Evolutionary conservation across 1,140 invertebrate genomes (phyloP), one percentile per base, ranked within the genome.

Genomic region (Neodiprion lecontei): DNA sequence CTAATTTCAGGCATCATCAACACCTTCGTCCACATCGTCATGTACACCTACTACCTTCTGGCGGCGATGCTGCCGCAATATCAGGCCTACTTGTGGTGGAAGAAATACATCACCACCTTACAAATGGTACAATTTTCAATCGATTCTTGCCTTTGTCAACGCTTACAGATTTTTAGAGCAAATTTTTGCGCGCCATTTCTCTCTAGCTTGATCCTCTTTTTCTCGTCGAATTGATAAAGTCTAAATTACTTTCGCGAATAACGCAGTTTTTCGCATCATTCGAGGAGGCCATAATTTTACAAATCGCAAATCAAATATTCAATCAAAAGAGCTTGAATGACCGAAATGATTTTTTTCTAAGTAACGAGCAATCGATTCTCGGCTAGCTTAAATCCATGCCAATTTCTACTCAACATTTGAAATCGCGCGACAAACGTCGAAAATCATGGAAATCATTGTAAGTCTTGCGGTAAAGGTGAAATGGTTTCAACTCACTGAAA

Each of bases 21-120:
- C 87, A 95, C 93, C 1, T 95, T 96, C 77, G 94, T 96, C 11
- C 95, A 96, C 83, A 94, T 96, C 75, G 91, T 96, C 70, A 96
- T 96, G 94, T 95, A 95, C 84, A 91, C 91, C 7, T 96, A 96
- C 82, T 96, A 95, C 80, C 90, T 95, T 88, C 82, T 95, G 40
- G 91, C 94, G 3, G 94, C 94, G 1, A 89, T 95, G 79, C 91
- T 94, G 74, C 94, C 94, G 9, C 87, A 92, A 76, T 92, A 91
- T 79, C 94, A 95, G 76, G 93, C 91, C 82, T 95, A 94, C 79
- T 87, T 95, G 67, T 94, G 93, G 91, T 95, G 94, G 94, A 96
- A 96, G 84, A 93, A 92, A 75, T 93, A 95, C 84, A 94, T 96
- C 68, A 96, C 95, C 17, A 94, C 92, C 1, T 82, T 96, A 66